Base-by-base conservation (phyloP, 2,113 vertebrate species). In the Lagenorhynchus albirostris region DNA sequence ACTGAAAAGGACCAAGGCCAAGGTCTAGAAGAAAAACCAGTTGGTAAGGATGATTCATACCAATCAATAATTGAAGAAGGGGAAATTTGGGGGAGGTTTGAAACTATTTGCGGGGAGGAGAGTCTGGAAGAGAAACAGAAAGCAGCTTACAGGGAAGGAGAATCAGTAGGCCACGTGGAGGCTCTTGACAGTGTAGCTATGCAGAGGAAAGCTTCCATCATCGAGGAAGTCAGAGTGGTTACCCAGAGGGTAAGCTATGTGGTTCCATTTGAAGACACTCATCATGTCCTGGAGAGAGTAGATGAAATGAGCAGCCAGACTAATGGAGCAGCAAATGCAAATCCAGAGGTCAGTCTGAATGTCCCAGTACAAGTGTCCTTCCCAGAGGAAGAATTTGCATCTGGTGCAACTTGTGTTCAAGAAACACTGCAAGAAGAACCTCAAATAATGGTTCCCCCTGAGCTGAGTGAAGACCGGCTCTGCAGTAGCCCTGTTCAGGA, bases 211-310 rank as follows among this genome's bases (percentile, higher is more conserved):
- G 47, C 65, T 41, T 97, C 96, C 4, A 44, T 97, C 88, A 96
- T 92, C 12, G 98, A 98, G 94, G 85, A 98, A 60, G 95, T 99
- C 96, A 93, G 79, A 83, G 95, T 97, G 94, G 97, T 85, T 58
- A 96, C 97, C 91, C 99, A 98, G 92, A 98, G 98, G 53, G 91
- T 98, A 98, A 98, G n/a, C 1, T 98, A 98, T 81, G 98, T 98
- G 0, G 87, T 99, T 97, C 98, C 99, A 93, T 99, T 99, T 97
- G 97, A 98, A 97, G 98, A 97, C 47, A 97, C 41, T n/a, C 20
- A 41, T 38, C 15, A 63, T 84, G 70, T 95, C 90, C 94, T 98
- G 89, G 97, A 89, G 95, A 96, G 87, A 93, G 92, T 65, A 76
- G 93, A 73, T 92, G 98, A 96, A 91, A 62, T 13, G 0, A 77